Evolutionary conservation across 1,140 invertebrate species (phyloP), one percentile per base, ranked within the genome.

Genomic region (Drosophila nigromelanica): DNA sequence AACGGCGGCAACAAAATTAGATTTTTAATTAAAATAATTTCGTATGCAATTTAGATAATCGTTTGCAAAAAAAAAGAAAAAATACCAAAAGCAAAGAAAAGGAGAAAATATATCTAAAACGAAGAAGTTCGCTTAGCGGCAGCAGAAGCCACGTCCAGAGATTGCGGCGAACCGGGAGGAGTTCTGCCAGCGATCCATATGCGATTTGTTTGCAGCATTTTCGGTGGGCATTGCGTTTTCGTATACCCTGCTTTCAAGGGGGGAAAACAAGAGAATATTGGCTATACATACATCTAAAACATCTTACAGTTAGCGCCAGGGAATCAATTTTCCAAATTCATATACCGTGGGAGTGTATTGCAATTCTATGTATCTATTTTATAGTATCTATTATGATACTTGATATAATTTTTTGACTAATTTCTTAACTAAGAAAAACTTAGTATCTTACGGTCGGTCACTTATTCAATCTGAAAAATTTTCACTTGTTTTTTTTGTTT

Each of bases 1-100:
- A 64, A 56, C 43, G 66, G 77, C 55, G 45, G 59, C 45, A 69
- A 90, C 54, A 87, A 90, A 91, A 90, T 91, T 91, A 90, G 90
- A 91, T 91, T 91, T 91, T 91, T 91, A 91, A 91, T 91, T 91
- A 91, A 91, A 91, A 91, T 91, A 91, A 91, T 91, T 91, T 91
- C 73, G 74, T 91, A 91, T 91, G 90, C 90, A 91, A 91, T 91
- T 91, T 91, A 91, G 90, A 91, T 91, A 91, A 91, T 91, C 90
- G 83, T 89, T 89, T 85, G 75, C 82, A 69, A 78, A 78, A 77
- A 66, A 52, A 37, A 33, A 56, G 52, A 55, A 27, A 51, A 45
- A 15, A 55, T 51, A 47, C 42, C 24, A 14, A 27, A 42, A 45
- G 42, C 47, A 67, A 15, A 40, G 37, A 40, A 55, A 40, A 55